phyloP scores from a whole-genome alignment of 2,797 vertebrate species.

The Hybognathus amarus region DNA sequence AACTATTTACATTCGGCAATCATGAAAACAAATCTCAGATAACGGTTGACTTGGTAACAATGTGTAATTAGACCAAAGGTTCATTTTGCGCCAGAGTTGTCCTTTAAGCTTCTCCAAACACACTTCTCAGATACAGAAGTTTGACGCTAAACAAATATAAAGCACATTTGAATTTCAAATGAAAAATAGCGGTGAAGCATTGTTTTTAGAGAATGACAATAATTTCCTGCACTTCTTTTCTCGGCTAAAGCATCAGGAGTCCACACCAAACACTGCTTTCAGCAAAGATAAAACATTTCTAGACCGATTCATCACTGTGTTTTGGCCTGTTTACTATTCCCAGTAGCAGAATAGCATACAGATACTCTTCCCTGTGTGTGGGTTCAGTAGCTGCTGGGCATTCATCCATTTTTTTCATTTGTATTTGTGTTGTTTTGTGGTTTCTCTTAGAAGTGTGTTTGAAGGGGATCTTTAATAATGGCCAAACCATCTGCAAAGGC shows the following conservation, averaged over 20 bases:
- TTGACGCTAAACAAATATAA: background rate
- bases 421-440: conserved; percentile 28
- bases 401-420: conserved; percentile 22
- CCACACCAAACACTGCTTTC: conserved; percentile 10
- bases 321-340: conserved; percentile 21
- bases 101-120: no score
- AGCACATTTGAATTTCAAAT: background rate
- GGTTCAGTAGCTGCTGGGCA: conserved; percentile 32
- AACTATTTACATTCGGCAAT: no score
- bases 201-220: background rate
- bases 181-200: background rate
- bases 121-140: background rate
- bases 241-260: conserved; percentile 5
- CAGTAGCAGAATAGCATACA: conserved; percentile 5
- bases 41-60: no score
- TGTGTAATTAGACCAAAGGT: no score
- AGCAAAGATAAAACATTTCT: conserved; percentile 9
- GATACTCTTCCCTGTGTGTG: background rate
- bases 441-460: conserved; percentile 16
- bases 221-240: background rate
- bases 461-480: conserved; percentile 25
- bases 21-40: no score
- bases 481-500: conserved; percentile 32
- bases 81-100: no score
- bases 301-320: conserved; percentile 5